Percentiles rank a stretch among this genome's conserved stretches.
Conservation (phyloP, 2,888 invertebrate species). For the Mongoloraphidia duomilia region DNA sequence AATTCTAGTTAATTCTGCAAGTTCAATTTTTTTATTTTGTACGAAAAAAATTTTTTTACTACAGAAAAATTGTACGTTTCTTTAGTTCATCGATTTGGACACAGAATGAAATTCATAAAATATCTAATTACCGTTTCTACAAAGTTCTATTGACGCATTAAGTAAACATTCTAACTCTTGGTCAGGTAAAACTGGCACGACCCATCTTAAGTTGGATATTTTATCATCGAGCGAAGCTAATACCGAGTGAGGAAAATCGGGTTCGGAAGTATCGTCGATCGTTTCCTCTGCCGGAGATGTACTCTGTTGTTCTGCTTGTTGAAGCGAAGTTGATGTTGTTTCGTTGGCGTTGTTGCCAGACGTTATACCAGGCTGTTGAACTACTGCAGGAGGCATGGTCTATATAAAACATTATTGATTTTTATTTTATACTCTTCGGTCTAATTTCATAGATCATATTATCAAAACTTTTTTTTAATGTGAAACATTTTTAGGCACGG, state of each 20-base stretch:
- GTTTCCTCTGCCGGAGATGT: slow-evolving; percentile 22
- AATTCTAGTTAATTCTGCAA: neutral
- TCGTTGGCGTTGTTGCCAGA: slow-evolving; percentile 25
- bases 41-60: too few relatives aligned
- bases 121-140: slow-evolving; percentile 50
- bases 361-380: slow-evolving; percentile 23
- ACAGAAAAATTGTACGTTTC: too few relatives aligned
- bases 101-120: too few relatives aligned
- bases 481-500: too few relatives aligned
- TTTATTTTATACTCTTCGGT: neutral
- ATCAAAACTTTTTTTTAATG: too few relatives aligned
- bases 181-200: slow-evolving; percentile 91
- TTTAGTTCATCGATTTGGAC: too few relatives aligned
- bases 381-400: slow-evolving; percentile 26
- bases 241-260: slow-evolving; percentile 75
- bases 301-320: slow-evolving; percentile 14
- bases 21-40: too few relatives aligned
- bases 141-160: slow-evolving; percentile 76
- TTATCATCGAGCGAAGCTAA: slow-evolving; percentile 85
- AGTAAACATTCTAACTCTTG: slow-evolving; percentile 88
- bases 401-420: slow-evolving; percentile 21
- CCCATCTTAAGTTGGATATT: slow-evolving; percentile 92
- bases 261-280: slow-evolving; percentile 34
- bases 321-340: too few relatives aligned
- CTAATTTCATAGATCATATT: neutral